These are phyloP conservation scores for Caenorhabditis auriculariae DNA, from an alignment of 2,888 invertebrate species.

Conservation along the genomic window DNA sequence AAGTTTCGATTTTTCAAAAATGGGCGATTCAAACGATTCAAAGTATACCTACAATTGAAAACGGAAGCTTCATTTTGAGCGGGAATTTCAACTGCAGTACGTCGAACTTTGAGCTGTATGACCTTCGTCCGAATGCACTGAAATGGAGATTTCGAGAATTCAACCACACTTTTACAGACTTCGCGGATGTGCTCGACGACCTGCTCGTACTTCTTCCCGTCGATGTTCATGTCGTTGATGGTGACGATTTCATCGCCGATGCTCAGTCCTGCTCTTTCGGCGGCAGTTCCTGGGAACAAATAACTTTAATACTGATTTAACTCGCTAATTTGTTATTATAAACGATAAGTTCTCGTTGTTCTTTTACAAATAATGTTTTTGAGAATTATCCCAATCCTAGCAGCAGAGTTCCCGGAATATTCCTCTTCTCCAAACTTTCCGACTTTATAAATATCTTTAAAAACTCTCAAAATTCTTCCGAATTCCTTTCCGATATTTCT, in stretches of 20 bases:
- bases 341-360: too few species aligned
- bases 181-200: slow-evolving; percentile 92
- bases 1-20: too few species aligned
- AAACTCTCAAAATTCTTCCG: too few species aligned
- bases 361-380: too few species aligned
- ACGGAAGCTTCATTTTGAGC: slow-evolving; percentile 26
- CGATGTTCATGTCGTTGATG: slow-evolving; percentile 88
- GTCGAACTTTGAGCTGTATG: slow-evolving; percentile 86
- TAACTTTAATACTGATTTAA: too few species aligned
- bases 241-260: slow-evolving; percentile 96
- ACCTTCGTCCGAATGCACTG: slow-evolving; percentile 94
- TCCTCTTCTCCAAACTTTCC: neutral
- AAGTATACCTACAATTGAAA: slow-evolving; percentile 26
- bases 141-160: slow-evolving; percentile 63
- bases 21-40: too few species aligned
- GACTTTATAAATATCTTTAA: too few species aligned
- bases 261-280: slow-evolving; percentile 86
- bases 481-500: too few species aligned
- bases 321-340: too few species aligned
- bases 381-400: neutral
- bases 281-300: slow-evolving; percentile 78
- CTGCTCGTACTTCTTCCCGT: slow-evolving; percentile 87
- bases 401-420: neutral
- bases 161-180: slow-evolving; percentile 69
- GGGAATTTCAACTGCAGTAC: slow-evolving; percentile 69